These are phyloP conservation scores for Chlorocebus sabaeus DNA, from an alignment of 2,113 vertebrate species.

Conservation along the genomic window DNA sequence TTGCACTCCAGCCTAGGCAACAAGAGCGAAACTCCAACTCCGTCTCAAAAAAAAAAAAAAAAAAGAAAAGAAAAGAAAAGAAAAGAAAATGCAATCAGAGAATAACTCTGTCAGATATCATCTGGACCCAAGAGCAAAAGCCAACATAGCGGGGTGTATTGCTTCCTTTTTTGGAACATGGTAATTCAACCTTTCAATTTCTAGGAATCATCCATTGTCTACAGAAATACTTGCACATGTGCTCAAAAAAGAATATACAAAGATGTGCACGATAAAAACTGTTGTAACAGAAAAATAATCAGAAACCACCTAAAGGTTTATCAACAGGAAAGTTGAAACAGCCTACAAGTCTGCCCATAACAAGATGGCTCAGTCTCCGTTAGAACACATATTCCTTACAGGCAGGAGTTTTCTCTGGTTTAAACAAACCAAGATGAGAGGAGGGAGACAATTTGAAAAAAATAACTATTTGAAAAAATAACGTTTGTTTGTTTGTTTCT, in stretches of 20 bases:
- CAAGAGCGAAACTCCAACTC: too few species aligned
- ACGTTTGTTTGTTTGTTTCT: too few species aligned
- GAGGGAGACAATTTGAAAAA: too few species aligned
- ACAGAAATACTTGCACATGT: not conserved
- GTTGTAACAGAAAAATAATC: not conserved
- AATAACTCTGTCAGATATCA: not conserved
- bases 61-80: too few species aligned
- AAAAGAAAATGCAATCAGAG: not conserved
- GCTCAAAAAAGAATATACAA: not conserved
- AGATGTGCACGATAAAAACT: not conserved
- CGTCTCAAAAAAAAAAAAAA: too few species aligned
- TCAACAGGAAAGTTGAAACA: not conserved
- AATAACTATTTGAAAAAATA: too few species aligned
- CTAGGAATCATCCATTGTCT: not conserved
- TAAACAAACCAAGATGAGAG: not conserved
- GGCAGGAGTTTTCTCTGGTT: not conserved
- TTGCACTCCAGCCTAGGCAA: too few species aligned
- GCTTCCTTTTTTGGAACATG: not conserved
- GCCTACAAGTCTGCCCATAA: not conserved
- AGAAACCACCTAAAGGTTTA: not conserved
- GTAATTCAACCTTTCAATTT: not conserved
- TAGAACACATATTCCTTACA: not conserved
- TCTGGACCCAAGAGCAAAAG: not conserved
- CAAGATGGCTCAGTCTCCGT: not conserved
- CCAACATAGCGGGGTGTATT: not conserved